Conservation (phyloP, 1,140 invertebrate species). For the Leptinotarsa lineolata region DNA sequence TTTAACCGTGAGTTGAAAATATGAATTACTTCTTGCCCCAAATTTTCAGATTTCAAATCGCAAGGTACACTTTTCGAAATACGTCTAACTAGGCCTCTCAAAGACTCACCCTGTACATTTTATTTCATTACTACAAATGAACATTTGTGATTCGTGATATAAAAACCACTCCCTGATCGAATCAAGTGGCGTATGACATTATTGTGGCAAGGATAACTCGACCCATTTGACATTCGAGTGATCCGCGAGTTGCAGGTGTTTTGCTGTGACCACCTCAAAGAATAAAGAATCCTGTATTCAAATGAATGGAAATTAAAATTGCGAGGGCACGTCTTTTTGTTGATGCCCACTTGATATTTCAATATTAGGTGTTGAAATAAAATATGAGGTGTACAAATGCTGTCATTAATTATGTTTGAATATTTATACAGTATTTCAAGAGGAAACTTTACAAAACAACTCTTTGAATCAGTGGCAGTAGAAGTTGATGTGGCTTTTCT, state of each 20-base stretch:
- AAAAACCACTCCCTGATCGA: background rate
- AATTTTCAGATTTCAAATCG: no score
- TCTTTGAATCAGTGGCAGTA: no score
- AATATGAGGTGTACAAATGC: background rate
- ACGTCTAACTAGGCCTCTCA: no score
- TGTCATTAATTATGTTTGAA: background rate
- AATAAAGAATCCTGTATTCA: background rate
- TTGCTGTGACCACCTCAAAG: background rate
- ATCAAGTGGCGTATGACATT: background rate
- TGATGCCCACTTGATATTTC: constrained; percentile 2
- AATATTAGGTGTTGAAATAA: constrained; percentile 4
- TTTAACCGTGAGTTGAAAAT: no score
- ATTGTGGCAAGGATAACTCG: background rate
- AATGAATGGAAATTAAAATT: constrained; percentile 9
- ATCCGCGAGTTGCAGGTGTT: constrained; percentile 4
- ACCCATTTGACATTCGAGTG: background rate
- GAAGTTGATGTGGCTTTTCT: no score
- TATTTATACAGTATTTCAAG: background rate
- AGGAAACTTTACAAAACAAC: no score
- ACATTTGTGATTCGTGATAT: background rate
- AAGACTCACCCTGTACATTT: no score
- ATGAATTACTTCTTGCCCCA: no score
- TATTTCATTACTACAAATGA: no score
- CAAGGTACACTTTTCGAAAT: no score
- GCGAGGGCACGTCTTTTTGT: background rate